phyloP scores from a whole-genome alignment of 2,888 invertebrate genomes.

The Drosophila pseudotakahashii region DNA sequence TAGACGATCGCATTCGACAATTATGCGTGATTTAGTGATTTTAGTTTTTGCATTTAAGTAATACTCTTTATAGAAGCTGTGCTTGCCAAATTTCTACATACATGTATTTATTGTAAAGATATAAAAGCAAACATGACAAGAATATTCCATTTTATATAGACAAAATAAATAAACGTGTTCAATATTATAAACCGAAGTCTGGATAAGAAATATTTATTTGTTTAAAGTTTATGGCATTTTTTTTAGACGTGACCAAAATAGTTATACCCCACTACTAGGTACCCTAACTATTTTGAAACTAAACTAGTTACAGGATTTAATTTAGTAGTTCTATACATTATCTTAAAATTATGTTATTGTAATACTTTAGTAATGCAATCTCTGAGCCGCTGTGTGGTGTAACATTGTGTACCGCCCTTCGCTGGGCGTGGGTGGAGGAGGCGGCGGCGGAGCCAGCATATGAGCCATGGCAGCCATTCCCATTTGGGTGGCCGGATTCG shows the following conservation, averaged over 20 bases:
- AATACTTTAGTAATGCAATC: conserved; percentile 79
- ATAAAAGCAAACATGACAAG: conserved; percentile 65
- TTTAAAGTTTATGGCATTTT: too few relatives aligned
- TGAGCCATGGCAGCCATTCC: conserved; percentile 81
- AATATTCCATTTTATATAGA: conserved; percentile 67
- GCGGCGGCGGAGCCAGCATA: conserved; percentile 78
- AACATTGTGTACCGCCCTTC: conserved; percentile 81
- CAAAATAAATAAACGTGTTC: conserved; percentile 60
- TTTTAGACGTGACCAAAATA: too few relatives aligned
- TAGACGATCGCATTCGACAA: conserved; percentile 35
- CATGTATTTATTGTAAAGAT: conserved; percentile 63
- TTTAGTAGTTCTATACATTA: not conserved
- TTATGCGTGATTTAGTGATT: conserved; percentile 47
- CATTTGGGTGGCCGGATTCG: conserved; percentile 76
- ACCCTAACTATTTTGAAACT: too few relatives aligned
- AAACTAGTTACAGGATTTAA: too few relatives aligned
- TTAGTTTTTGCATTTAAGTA: conserved; percentile 62
- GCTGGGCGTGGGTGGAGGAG: conserved; percentile 80
- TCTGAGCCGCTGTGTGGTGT: conserved; percentile 80
- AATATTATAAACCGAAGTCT: conserved; percentile 24
- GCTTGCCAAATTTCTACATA: conserved; percentile 81
- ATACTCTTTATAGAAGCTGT: conserved; percentile 74
- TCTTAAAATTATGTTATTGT: not conserved
- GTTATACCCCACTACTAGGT: too few relatives aligned
- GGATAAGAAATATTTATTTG: too few relatives aligned